Evolutionary conservation across 2,888 invertebrate species (phyloP).

Genomic region (Diaphora mendica): DNA sequence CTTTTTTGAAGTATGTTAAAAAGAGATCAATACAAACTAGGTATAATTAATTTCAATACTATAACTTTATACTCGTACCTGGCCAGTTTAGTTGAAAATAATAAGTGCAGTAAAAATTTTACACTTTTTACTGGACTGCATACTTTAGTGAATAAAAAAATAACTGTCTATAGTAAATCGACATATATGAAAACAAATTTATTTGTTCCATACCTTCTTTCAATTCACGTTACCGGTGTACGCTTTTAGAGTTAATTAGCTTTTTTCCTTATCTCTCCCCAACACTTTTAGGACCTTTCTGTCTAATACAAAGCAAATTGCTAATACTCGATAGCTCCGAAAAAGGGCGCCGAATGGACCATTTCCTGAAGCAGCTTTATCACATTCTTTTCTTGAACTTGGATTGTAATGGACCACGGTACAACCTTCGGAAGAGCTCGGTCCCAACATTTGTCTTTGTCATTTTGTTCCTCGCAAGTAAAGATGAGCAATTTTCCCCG

Average conservation of each 20-base stretch:
- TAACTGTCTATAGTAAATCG: slow-evolving; percentile 47
- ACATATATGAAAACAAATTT: slow-evolving; percentile 52
- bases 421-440: slow-evolving; percentile 5
- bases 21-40: not conserved
- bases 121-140: not conserved
- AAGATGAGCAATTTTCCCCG: not conserved
- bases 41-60: not conserved
- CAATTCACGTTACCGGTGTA: slow-evolving; percentile 67
- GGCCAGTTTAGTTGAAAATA: not conserved
- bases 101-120: not conserved
- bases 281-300: slow-evolving; percentile 69
- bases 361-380: slow-evolving; percentile 78
- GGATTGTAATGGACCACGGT: slow-evolving; percentile 25
- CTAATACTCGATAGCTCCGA: slow-evolving; percentile 76
- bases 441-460: slow-evolving; percentile 4
- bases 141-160: not conserved
- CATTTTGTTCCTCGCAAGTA: not conserved
- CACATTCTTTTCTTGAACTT: slow-evolving; percentile 64
- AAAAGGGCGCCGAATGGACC: slow-evolving; percentile 75
- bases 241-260: slow-evolving; percentile 71
- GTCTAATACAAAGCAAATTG: slow-evolving; percentile 80
- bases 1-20: too few relatives aligned
- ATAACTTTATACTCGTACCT: not conserved
- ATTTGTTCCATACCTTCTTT: slow-evolving; percentile 66
- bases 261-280: slow-evolving; percentile 66